Conservation (phyloP, 1,140 invertebrate genomes). For the Saccostrea glomerata region DNA sequence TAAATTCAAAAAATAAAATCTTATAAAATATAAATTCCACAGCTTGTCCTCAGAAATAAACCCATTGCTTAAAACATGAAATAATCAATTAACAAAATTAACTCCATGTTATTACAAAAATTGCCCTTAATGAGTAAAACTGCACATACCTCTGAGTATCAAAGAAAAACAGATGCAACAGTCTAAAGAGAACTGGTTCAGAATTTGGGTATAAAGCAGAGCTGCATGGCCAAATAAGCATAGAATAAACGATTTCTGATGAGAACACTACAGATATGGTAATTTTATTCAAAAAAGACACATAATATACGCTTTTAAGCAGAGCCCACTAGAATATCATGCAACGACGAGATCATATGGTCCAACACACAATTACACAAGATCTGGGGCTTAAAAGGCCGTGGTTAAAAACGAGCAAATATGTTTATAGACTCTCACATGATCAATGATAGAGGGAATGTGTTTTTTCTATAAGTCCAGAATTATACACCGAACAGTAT, state of each 20-base stretch:
- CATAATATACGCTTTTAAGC: constrained; percentile 28
- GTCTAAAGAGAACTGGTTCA: background rate
- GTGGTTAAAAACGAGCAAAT: background rate
- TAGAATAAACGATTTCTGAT: background rate
- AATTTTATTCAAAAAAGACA: constrained; percentile 33
- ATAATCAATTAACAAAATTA: background rate
- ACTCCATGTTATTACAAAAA: background rate
- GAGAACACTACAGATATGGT: constrained; percentile 22
- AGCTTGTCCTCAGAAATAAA: background rate
- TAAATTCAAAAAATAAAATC: no score
- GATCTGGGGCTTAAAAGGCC: background rate
- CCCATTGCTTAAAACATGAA: no score
- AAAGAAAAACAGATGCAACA: background rate
- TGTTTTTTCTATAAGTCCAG: background rate
- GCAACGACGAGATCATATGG: constrained; percentile 4
- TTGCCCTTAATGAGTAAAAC: background rate
- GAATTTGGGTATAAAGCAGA: background rate
- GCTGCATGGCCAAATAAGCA: background rate
- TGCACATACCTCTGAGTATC: background rate
- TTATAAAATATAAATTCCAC: no score
- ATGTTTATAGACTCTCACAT: constrained; percentile 32
- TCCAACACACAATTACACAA: constrained; percentile 16
- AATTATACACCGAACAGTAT: constrained; percentile 6
- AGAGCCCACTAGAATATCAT: constrained; percentile 14
- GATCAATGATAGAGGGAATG: background rate